phyloP scores from a whole-genome alignment of 2,113 vertebrate species.

The Myiozetetes cayanensis region DNA sequence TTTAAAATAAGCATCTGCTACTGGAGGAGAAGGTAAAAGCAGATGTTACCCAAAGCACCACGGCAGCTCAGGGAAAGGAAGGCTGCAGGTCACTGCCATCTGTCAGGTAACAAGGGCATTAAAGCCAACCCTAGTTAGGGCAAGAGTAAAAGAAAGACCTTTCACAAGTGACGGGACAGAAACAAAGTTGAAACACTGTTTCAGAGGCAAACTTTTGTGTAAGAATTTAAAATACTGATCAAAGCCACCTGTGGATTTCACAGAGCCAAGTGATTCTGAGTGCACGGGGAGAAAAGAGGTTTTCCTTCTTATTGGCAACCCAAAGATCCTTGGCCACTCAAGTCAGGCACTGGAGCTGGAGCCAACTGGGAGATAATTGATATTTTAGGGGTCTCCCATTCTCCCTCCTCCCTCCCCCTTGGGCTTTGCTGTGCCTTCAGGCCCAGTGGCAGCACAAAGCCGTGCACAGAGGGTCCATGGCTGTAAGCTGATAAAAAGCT shows the following conservation, averaged over 20 bases:
- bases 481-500: neutral
- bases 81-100: neutral
- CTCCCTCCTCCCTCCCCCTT: neutral
- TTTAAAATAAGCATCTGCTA: conserved; percentile 64
- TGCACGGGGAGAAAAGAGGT: neutral
- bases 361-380: neutral
- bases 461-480: fast-evolving
- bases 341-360: neutral
- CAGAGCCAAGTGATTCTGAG: neutral
- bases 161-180: neutral
- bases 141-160: neutral
- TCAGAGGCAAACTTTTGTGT: neutral
- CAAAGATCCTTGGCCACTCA: neutral
- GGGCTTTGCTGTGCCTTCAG: neutral
- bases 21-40: neutral
- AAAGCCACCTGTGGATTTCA: neutral
- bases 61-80: neutral
- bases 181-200: neutral
- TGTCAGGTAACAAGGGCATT: neutral
- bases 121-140: neutral
- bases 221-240: neutral
- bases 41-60: neutral
- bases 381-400: neutral
- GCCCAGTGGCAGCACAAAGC: neutral
- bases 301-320: neutral